A percentile compares a stretch with the other conserved stretches of the same genome.
phyloP scores from a whole-genome alignment of 2,888 invertebrate species.

The Nebria brevicollis region DNA sequence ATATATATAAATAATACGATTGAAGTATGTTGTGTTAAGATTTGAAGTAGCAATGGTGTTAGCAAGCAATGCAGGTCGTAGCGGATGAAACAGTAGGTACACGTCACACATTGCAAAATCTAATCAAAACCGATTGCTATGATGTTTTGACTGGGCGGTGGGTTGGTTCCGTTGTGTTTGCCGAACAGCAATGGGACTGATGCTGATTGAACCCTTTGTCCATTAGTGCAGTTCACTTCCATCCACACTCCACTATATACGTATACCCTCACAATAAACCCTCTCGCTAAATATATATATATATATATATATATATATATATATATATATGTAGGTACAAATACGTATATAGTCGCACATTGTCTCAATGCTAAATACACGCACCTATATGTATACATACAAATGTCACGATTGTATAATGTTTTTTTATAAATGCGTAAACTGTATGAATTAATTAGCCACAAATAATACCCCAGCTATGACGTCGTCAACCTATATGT shows the following conservation, averaged over 20 bases:
- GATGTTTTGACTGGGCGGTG: conserved; percentile 62
- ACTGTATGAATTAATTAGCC: no score
- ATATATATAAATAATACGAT: no score
- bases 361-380: not conserved
- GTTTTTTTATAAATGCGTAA: no score
- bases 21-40: conserved; percentile 35
- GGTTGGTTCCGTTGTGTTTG: conserved; percentile 55
- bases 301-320: no score
- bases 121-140: conserved; percentile 64
- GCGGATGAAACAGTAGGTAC: conserved; percentile 19
- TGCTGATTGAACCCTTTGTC: conserved; percentile 58
- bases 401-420: no score
- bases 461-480: no score
- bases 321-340: not conserved
- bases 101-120: conserved; percentile 55
- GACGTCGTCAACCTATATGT: no score
- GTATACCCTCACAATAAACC: not conserved
- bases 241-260: not conserved
- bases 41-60: conserved; percentile 33
- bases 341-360: not conserved
- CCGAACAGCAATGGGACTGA: conserved; percentile 53
- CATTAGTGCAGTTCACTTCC: conserved; percentile 50
- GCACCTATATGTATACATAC: not conserved
- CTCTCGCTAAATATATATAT: not conserved
- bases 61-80: conserved; percentile 36